Base-by-base conservation (phyloP, 2,888 invertebrate species). In the Congeria kusceri region DNA sequence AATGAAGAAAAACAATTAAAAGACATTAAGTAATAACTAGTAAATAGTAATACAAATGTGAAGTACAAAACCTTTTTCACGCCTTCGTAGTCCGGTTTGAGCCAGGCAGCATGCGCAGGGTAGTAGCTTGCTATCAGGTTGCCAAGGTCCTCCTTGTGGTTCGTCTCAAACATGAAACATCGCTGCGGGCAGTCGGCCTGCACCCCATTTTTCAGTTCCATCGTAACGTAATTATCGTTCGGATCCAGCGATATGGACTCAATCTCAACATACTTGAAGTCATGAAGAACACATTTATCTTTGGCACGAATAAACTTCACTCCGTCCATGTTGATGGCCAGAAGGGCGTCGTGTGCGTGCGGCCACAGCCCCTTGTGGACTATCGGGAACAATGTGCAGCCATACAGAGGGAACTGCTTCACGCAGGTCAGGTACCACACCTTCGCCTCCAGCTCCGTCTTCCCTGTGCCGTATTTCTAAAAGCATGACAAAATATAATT, bases 291-390 rank as follows among this genome's bases (percentile, higher is more conserved):
- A 85, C 96, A 96, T 94, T 98, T 98, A 93, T 98, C 98, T 82
- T 97, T 96, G 0, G 97, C 96, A 88, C 98, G 96, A 70, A 98
- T 97, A 86, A 98, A 95, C 93, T 98, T 96, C 62, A 98, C 95
- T 77, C 98, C 98, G 87, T 98, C 98, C 83, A 96, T 96, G 89
- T 97, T 98, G 68, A 98, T 96, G 23, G 98, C 98, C 32, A 98
- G 94, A 4, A 98, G 95, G 29, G 95, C 92, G 74, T 94, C 94
- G 84, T 94, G 94, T 58, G 95, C 97, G 91, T 98, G 98, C 5
- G 97, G 97, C 97, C 98, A 98, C 91, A 98, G 97, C 18, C 98
- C 98, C 85, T 97, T 96, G 93, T 98, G 98, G 0, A 97, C 96
- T 77, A 98, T 98, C 15, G 96, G 96, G 94, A 96, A 97, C 91